Evolutionary conservation across 2,113 vertebrate species (phyloP).

Genomic region (Motacilla alba): DNA sequence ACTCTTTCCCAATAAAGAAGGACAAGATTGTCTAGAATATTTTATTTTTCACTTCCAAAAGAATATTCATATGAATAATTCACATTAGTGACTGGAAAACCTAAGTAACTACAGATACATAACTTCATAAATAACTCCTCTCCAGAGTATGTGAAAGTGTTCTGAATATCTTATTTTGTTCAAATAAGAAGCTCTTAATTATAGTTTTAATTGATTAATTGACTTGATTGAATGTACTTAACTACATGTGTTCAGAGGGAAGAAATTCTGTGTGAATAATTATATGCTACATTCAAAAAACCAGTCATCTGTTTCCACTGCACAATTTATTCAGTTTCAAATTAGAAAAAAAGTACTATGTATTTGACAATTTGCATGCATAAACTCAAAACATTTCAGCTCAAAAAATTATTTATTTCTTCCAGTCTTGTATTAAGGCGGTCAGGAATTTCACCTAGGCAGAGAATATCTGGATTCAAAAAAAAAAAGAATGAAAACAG

Average conservation of each 20-base stretch:
- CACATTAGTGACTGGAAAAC: background rate
- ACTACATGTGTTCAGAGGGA: background rate
- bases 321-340: slow-evolving; percentile 52
- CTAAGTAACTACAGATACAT: background rate
- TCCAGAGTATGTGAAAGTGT: background rate
- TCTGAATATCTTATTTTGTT: background rate
- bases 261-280: background rate
- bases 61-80: background rate
- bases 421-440: slow-evolving; percentile 27
- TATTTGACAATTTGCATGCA: slow-evolving; percentile 58
- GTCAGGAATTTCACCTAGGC: slow-evolving; percentile 31
- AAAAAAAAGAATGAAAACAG: background rate
- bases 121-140: background rate
- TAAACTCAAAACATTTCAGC: slow-evolving; percentile 14
- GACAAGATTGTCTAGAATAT: background rate
- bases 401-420: background rate
- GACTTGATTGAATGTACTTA: background rate
- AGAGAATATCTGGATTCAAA: background rate
- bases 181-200: background rate
- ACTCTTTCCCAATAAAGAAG: background rate
- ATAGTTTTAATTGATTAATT: background rate
- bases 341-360: slow-evolving; percentile 38
- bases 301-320: slow-evolving; percentile 11
- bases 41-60: background rate
- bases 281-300: background rate